Base-by-base conservation (phyloP, 2,797 vertebrate species). In the Sphenopsis melanotis region DNA sequence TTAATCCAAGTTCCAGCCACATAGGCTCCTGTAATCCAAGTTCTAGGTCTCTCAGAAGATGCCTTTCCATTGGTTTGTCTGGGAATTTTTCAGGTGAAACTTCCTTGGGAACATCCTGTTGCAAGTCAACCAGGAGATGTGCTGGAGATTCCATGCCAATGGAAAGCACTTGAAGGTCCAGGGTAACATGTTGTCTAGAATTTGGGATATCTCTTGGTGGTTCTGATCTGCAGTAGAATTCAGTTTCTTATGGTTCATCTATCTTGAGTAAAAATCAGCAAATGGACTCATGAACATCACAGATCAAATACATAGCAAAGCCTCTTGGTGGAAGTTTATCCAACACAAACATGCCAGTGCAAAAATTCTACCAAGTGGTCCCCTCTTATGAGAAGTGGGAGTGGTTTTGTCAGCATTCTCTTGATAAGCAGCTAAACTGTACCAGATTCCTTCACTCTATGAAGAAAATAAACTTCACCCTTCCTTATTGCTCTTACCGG, bases 401-500 rank as follows among this genome's bases (percentile, higher is more conserved):
- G 10, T 63, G 74, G 18, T 50, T 81, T 92, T 87, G 32, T 34
- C 75, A 75, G 7, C 19, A 37, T 56, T 61, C 19, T 46, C 19
- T 34, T 46, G 16, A 55, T 42, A 77, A 74, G 30, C 7, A 39
- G 41, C 29, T 89, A 32, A 74, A 20, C 21, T 66, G 12, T 52
- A 18, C 14, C n/a, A 70, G 29, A 69, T 52, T 84, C 15, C 32
- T 82, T 90, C 17, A 30, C 18, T 61, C 32, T 34, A 29, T 18
- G 13, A 22, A 34, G 84, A 92, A 95, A 87, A 66, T 36, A 66
- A 84, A 70, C 79, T 44, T 36, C 24, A 64, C 24, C 26, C 44
- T 92, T 89, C 64, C 66, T 83, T 68, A 56, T 52, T 42, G 37
- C 44, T 47, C 21, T 50, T 49, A 53, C 15, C 3, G 32, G 16